These are phyloP conservation scores for Dascyllus trimaculatus DNA, from an alignment of 2,113 vertebrate species.

Conservation along the genomic window DNA sequence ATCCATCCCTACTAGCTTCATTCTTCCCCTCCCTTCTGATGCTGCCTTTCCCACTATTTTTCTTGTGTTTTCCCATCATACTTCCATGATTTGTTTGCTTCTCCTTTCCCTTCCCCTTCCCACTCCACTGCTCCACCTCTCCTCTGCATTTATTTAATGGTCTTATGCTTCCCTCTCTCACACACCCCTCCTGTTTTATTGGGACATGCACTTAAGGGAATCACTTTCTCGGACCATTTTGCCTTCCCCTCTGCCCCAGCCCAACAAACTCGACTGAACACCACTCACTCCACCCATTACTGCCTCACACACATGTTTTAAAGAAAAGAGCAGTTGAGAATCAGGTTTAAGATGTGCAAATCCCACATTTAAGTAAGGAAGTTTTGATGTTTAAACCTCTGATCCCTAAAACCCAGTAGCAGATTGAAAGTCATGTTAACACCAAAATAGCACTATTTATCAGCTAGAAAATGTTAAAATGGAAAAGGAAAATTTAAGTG, in stretches of 20 bases:
- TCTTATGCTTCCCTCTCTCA: neutral
- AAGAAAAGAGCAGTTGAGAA: neutral
- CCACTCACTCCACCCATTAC: neutral
- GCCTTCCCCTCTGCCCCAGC: neutral
- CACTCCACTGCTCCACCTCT: conserved; percentile 8
- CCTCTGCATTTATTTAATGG: conserved; percentile 19
- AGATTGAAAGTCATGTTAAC: no score
- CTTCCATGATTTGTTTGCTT: conserved; percentile 22
- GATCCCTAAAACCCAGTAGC: no score
- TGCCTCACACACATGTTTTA: neutral
- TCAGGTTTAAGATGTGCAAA: neutral
- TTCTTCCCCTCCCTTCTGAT: conserved; percentile 7
- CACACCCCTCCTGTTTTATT: conserved; percentile 47
- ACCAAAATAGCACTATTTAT: no score
- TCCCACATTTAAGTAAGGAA: neutral
- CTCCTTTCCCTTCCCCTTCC: neutral
- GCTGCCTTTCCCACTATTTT: conserved; percentile 22
- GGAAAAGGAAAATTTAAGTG: no score
- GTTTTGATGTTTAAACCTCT: neutral
- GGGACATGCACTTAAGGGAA: conserved; percentile 58
- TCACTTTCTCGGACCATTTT: conserved; percentile 46
- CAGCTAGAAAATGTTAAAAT: no score
- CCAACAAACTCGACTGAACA: neutral
- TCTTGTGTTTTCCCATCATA: conserved; percentile 17
- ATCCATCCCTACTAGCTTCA: conserved; percentile 1